Evolutionary conservation across 2,888 invertebrate genomes (phyloP).

Genomic region (Serrognathus titanus): DNA sequence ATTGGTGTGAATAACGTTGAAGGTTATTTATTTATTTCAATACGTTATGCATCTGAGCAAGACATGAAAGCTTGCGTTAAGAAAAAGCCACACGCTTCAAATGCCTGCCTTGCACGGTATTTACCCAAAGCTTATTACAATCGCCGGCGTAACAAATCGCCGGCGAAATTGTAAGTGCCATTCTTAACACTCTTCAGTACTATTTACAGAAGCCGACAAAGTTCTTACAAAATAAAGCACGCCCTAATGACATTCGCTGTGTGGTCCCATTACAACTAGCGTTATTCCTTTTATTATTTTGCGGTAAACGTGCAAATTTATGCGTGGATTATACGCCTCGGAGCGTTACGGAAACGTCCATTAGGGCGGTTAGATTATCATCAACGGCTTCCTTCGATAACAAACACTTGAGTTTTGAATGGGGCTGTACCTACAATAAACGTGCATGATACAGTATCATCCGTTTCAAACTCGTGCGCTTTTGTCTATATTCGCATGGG

Average conservation of each 20-base stretch:
- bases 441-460: constrained; percentile 14
- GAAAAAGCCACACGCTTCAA: too few species aligned
- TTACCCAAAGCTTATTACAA: constrained; percentile 8
- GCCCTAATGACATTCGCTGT: background rate
- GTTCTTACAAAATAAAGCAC: background rate
- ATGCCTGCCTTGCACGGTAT: background rate
- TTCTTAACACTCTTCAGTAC: constrained; percentile 20
- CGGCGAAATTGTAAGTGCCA: constrained; percentile 17
- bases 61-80: too few species aligned
- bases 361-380: constrained; percentile 15
- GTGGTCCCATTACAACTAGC: background rate
- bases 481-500: constrained; percentile 12
- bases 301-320: too few species aligned
- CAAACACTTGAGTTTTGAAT: constrained; percentile 21
- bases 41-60: too few species aligned
- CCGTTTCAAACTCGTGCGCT: constrained; percentile 21
- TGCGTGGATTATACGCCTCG: too few species aligned
- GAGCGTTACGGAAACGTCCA: background rate
- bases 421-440: constrained; percentile 19
- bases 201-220: background rate
- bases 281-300: background rate
- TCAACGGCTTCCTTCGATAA: constrained; percentile 17
- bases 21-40: too few species aligned
- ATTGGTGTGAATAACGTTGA: too few species aligned
- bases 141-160: constrained; percentile 16